Evolutionary conservation across 2,888 invertebrate species (phyloP), one percentile per base, ranked within the genome.

Genomic region (Drosophila sordidula): DNA sequence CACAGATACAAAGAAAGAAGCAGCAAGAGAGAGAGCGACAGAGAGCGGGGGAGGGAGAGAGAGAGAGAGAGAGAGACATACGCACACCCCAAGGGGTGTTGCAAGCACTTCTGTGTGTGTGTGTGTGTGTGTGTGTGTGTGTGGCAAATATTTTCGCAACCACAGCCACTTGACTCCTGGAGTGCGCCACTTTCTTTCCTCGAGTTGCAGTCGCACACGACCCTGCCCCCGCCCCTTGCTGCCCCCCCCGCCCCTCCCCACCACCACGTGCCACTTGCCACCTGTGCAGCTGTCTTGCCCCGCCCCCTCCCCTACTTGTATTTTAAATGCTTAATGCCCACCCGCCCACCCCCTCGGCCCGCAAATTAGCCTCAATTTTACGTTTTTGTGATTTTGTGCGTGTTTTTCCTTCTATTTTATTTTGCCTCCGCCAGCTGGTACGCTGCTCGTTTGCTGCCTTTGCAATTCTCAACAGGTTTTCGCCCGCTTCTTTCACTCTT

Each of bases 161-260:
- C 82, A 84, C 78, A 87, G 84, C 65, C 78, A 83, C 89, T 89
- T 89, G 89, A 89, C 89, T 89, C 81, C 85, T 89, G 72, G 67
- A 89, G 89, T 89, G 63, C 63, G 78, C 65, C 89, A 75, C 81
- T 87, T 87, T 71, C 75, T 79, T 76, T 26, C 39, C 42, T 52
- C 36, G 38, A 32, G 47, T 52, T 42, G 39, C 61, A 57, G 54
- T 29, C 29, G 29, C 29, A 29, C 29, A 29, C 29, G 29, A 29
- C 8, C 29, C 18, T 32, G 36, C 0, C 22, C 42, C 42, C 16
- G 4, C 22, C 22, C 22, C 4, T 3, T 22, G 22, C 4, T 22
- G 8, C 29, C 18, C 32, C 49, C 18, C 18, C 42, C 16, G 4
- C 22, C 22, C 22, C 4, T 3, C 36, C 42, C 16, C 45, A 51